phyloP scores from a whole-genome alignment of 2,113 vertebrate species.

The Python bivittatus region DNA sequence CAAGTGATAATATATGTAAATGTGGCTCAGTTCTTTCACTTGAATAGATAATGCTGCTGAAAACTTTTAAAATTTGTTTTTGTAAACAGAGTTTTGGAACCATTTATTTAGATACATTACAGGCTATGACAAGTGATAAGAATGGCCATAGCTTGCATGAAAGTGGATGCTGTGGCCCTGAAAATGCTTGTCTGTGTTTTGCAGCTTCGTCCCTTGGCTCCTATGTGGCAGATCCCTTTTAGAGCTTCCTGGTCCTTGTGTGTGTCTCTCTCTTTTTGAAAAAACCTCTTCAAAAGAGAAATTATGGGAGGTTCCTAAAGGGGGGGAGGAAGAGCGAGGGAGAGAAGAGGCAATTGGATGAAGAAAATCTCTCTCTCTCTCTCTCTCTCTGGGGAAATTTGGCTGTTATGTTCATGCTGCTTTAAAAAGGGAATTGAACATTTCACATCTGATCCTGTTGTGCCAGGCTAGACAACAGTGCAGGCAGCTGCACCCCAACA shows the following conservation, averaged over 20 bases:
- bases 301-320: not conserved
- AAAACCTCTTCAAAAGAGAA: not conserved
- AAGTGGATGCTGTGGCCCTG: not conserved
- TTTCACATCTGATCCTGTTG: not conserved
- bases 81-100: not conserved
- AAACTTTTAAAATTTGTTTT: not conserved
- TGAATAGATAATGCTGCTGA: not conserved
- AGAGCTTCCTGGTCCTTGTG: not conserved
- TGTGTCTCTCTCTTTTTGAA: too few relatives aligned
- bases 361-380: not conserved
- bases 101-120: not conserved
- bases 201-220: fast-evolving
- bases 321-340: fast-evolving
- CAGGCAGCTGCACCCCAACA: not conserved
- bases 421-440: not conserved
- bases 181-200: fast-evolving
- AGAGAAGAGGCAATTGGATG: not conserved
- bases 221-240: not conserved
- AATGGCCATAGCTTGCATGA: not conserved
- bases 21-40: not conserved
- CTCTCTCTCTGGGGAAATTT: not conserved
- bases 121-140: not conserved
- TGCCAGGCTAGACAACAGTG: not conserved
- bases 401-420: too few relatives aligned
- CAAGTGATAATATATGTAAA: not conserved